Evolutionary conservation across 2,888 invertebrate species (phyloP).

Genomic region (Andrena hattorfiana): DNA sequence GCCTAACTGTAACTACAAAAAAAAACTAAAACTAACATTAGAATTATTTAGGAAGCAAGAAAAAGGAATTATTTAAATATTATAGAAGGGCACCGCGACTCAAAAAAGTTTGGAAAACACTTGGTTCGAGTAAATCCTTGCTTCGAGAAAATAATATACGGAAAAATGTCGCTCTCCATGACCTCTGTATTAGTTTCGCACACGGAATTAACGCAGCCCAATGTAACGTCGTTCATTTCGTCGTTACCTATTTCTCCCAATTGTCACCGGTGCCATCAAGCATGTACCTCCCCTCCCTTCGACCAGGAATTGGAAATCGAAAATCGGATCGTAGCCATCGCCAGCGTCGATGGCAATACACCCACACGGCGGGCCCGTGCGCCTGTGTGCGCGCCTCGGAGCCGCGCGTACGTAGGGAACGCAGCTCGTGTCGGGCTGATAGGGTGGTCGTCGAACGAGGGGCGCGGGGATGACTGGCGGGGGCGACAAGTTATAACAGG

Average conservation of each 20-base stretch:
- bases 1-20: no score
- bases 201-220: background rate
- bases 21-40: no score
- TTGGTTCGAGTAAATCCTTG: no score
- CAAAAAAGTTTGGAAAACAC: no score
- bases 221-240: background rate
- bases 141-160: no score
- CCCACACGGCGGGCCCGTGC: background rate
- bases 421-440: constrained; percentile 56
- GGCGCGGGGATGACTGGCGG: constrained; percentile 34
- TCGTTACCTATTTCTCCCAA: constrained; percentile 25
- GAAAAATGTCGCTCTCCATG: no score
- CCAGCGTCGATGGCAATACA: constrained; percentile 11
- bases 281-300: background rate
- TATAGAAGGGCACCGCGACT: no score
- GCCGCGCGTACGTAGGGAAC: constrained; percentile 10
- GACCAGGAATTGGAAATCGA: constrained; percentile 22
- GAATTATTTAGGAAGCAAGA: no score
- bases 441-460: constrained; percentile 48
- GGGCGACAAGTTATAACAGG: constrained; percentile 51
- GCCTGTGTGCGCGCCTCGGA: background rate
- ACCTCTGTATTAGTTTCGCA: no score
- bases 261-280: constrained; percentile 19
- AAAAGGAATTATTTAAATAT: no score
- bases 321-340: constrained; percentile 54